These are phyloP conservation scores for Lacanobia oleracea DNA, from an alignment of 2,888 invertebrate species.

Conservation along the genomic window DNA sequence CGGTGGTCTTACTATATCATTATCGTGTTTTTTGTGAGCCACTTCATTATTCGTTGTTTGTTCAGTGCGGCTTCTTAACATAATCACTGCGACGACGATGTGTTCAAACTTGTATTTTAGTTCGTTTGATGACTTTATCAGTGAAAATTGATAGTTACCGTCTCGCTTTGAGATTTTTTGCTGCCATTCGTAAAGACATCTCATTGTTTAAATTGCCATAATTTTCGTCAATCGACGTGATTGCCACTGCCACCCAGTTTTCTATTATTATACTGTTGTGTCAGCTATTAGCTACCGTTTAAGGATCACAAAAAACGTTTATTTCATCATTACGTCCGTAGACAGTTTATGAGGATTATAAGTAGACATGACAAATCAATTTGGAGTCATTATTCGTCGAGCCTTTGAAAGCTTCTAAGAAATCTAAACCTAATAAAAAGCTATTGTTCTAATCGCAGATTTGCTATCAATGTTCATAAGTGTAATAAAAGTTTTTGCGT, in stretches of 20 bases:
- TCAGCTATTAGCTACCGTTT: conserved; percentile 64
- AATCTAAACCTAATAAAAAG: conserved; percentile 43
- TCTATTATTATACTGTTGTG: conserved; percentile 58
- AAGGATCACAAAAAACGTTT: conserved; percentile 41
- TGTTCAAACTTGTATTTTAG: conserved; percentile 66
- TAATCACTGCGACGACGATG: conserved; percentile 68
- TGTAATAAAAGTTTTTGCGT: conserved; percentile 53
- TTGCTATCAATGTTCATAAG: conserved; percentile 31
- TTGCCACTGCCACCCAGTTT: conserved; percentile 49
- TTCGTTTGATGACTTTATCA: conserved; percentile 74
- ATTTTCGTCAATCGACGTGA: conserved; percentile 60
- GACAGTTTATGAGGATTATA: conserved; percentile 49
- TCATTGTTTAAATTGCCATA: conserved; percentile 61
- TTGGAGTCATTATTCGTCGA: conserved; percentile 31
- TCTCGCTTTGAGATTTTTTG: conserved; percentile 56
- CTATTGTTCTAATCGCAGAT: conserved; percentile 42
- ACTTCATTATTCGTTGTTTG: conserved; percentile 80
- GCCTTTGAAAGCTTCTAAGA: conserved; percentile 45
- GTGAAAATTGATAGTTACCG: conserved; percentile 68
- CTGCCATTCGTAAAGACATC: conserved; percentile 38
- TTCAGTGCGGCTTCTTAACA: conserved; percentile 73
- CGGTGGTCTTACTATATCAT: conserved; percentile 78
- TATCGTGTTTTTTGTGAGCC: conserved; percentile 75
- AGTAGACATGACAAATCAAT: conserved; percentile 52
- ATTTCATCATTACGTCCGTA: conserved; percentile 42